These are phyloP conservation scores for Anodontia alba DNA, from an alignment of 2,888 invertebrate genomes.

Conservation along the genomic window DNA sequence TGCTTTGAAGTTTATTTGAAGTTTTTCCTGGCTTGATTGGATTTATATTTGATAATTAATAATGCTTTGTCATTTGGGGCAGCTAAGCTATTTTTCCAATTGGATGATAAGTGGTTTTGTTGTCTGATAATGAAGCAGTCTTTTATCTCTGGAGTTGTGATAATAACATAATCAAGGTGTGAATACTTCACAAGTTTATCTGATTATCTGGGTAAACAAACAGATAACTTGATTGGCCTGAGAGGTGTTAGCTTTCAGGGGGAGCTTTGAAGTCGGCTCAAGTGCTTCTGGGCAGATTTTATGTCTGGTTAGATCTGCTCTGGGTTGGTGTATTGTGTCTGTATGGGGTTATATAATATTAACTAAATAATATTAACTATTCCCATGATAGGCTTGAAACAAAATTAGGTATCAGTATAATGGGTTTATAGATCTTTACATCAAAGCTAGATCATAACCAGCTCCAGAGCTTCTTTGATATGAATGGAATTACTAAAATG, in stretches of 20 bases:
- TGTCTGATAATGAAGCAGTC: conserved; percentile 7
- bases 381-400: conserved; percentile 18
- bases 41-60: conserved; percentile 21
- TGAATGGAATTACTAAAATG: neutral
- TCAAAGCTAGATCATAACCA: conserved; percentile 1
- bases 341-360: conserved; percentile 17
- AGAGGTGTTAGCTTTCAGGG: conserved; percentile 16
- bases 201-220: conserved; percentile 9
- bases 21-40: neutral
- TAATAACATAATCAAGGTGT: conserved; percentile 15
- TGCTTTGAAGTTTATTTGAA: conserved; percentile 17
- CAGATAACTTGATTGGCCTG: conserved; percentile 17
- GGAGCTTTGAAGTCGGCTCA: conserved; percentile 13
- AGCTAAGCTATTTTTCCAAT: conserved; percentile 18
- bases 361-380: neutral
- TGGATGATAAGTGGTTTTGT: conserved; percentile 13
- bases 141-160: conserved; percentile 13
- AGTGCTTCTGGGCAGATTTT: conserved; percentile 14
- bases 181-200: conserved; percentile 20
- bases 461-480: neutral
- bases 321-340: conserved; percentile 17
- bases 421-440: conserved; percentile 18
- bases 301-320: conserved; percentile 4
- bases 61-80: conserved; percentile 14
- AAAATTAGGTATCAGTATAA: conserved; percentile 18